Conservation (phyloP, 2,797 vertebrate species). For the Galago senegalensis region DNA sequence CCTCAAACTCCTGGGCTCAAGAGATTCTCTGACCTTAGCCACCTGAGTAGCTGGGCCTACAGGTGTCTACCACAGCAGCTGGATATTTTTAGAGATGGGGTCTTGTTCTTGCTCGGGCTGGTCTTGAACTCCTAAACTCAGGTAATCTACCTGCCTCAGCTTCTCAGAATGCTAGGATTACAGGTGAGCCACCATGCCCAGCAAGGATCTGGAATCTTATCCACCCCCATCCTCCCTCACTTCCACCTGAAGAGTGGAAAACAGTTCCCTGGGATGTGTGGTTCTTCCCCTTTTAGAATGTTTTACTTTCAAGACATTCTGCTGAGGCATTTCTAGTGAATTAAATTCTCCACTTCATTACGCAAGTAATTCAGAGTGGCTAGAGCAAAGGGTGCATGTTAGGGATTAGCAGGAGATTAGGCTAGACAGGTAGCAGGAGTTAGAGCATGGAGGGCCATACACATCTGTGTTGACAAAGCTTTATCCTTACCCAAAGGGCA, state of each 20-base stretch:
- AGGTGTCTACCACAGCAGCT: too few species aligned
- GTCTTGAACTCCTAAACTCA: too few species aligned
- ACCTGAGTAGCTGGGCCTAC: too few species aligned
- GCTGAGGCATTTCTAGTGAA: conserved; percentile 19
- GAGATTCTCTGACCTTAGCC: too few species aligned
- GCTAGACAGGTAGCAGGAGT: conserved; percentile 31
- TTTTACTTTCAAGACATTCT: conserved; percentile 42
- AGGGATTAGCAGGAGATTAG: conserved; percentile 76
- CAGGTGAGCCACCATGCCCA: too few species aligned
- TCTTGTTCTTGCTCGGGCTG: too few species aligned
- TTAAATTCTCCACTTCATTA: conserved; percentile 69
- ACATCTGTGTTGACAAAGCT: neutral
- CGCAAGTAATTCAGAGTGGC: conserved; percentile 45
- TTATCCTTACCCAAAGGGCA: neutral
- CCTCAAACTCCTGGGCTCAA: too few species aligned
- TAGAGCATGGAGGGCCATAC: neutral
- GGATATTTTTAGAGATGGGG: too few species aligned
- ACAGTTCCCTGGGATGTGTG: neutral
- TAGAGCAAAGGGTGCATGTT: conserved; percentile 12
- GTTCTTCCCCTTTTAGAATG: neutral
- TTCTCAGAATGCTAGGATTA: too few species aligned
- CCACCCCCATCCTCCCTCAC: neutral
- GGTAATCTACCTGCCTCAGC: too few species aligned
- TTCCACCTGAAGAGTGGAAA: neutral
- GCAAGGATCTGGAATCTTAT: neutral